These are phyloP conservation scores for Vultur gryphus DNA, from an alignment of 2,797 vertebrate genomes.

Conservation along the genomic window DNA sequence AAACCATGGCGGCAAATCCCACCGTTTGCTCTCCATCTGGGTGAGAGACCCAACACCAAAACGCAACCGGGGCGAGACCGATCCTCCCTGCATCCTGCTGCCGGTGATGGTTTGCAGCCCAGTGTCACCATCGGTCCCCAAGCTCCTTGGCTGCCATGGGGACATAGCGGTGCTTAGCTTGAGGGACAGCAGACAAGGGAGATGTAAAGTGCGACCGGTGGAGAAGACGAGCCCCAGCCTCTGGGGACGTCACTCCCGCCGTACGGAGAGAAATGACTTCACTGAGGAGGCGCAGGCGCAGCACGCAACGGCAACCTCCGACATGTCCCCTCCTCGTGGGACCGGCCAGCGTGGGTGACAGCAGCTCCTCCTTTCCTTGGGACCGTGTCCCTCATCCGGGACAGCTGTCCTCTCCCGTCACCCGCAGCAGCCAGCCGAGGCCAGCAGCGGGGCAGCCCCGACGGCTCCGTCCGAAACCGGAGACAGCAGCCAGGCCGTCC, in stretches of 20 bases:
- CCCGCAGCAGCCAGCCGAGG: neutral
- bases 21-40: accelerated
- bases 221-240: neutral
- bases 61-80: accelerated
- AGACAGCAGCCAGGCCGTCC: accelerated
- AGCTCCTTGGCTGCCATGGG: neutral
- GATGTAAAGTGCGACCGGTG: accelerated
- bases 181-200: neutral
- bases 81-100: neutral
- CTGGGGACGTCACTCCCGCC: neutral
- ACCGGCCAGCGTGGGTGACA: accelerated
- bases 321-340: accelerated
- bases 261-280: accelerated
- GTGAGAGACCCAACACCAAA: accelerated
- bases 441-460: neutral
- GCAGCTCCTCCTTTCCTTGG: neutral
- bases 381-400: accelerated
- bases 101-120: neutral
- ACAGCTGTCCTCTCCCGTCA: neutral
- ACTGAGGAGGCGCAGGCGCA: accelerated
- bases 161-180: neutral
- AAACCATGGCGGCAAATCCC: accelerated
- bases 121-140: accelerated
- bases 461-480: accelerated
- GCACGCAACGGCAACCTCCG: accelerated